phyloP scores from a whole-genome alignment of 2,888 invertebrate genomes.

The Mactromeris polynyma region DNA sequence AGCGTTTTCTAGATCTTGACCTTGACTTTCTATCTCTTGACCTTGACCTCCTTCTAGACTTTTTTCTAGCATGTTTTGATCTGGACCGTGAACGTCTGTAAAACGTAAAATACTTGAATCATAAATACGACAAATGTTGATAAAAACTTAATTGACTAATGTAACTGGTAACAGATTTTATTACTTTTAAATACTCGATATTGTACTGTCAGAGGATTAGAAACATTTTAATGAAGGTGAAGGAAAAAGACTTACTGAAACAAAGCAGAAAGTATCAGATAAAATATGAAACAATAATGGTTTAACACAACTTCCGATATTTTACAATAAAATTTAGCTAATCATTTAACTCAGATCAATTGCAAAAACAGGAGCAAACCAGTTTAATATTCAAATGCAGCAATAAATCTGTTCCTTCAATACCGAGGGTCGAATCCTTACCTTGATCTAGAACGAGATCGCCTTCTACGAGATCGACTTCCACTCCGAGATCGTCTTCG shows the following conservation, averaged over 20 bases:
- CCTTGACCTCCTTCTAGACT: conserved; percentile 75
- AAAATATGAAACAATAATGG: too few species aligned
- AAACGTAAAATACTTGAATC: conserved; percentile 1
- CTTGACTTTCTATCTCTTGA: conserved; percentile 73
- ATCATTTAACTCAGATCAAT: too few species aligned
- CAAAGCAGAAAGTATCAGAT: too few species aligned
- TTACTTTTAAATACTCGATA: too few species aligned
- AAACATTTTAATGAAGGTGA: too few species aligned
- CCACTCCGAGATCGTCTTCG: conserved; percentile 72
- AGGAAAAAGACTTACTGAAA: too few species aligned
- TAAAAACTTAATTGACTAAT: neutral
- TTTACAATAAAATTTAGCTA: too few species aligned
- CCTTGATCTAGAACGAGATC: conserved; percentile 68
- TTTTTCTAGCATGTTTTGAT: conserved; percentile 69
- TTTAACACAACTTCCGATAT: too few species aligned
- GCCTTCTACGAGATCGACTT: conserved; percentile 63
- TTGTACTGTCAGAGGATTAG: too few species aligned
- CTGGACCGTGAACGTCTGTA: conserved; percentile 73
- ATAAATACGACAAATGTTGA: neutral
- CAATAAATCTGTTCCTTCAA: too few species aligned
- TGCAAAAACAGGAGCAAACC: too few species aligned
- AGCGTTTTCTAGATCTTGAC: conserved; percentile 71
- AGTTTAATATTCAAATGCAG: too few species aligned
- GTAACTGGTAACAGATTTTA: neutral
- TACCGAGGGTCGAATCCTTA: neutral